phyloP scores from a whole-genome alignment of 2,888 invertebrate species.

The Neelides folsomi region DNA sequence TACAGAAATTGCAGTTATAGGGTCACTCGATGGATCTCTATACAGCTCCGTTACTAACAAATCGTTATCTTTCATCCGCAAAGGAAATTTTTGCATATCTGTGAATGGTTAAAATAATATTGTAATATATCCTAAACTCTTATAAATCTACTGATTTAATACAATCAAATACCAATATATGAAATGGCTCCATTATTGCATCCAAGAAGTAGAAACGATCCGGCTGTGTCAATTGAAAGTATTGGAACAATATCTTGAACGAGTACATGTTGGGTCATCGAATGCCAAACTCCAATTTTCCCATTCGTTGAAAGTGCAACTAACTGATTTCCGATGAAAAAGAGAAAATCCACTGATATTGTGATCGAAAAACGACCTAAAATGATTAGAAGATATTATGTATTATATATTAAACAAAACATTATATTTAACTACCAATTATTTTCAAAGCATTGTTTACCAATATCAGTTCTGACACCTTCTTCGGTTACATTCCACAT shows the following conservation, averaged over 20 bases:
- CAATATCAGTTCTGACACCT: slow-evolving; percentile 58
- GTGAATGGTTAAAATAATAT: slow-evolving; percentile 34
- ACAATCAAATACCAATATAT: slow-evolving; percentile 73
- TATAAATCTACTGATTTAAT: not conserved
- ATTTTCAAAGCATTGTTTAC: slow-evolving; percentile 36
- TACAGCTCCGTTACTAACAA: slow-evolving; percentile 61
- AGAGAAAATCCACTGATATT: slow-evolving; percentile 84
- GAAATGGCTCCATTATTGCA: slow-evolving; percentile 94
- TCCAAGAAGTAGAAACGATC: slow-evolving; percentile 84
- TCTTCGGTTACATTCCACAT: slow-evolving; percentile 69
- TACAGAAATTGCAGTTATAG: slow-evolving; percentile 94
- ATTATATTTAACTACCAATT: not conserved
- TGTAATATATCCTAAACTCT: not conserved
- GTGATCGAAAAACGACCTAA: slow-evolving; percentile 77
- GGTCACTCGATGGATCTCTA: slow-evolving; percentile 77
- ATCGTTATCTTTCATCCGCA: slow-evolving; percentile 98
- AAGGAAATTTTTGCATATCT: slow-evolving; percentile 99
- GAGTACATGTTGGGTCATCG: slow-evolving; percentile 98
- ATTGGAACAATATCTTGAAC: slow-evolving; percentile 91
- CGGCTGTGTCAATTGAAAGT: slow-evolving; percentile 91
- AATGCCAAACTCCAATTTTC: slow-evolving; percentile 98
- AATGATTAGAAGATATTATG: not conserved
- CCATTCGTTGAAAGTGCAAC: slow-evolving; percentile 87
- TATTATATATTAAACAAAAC: no score
- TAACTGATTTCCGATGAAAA: slow-evolving; percentile 93